Percentiles rank a stretch among this genome's conserved stretches.
Evolutionary conservation across 2,797 vertebrate species (phyloP).

Genomic region (Takifugu ocellatus): DNA sequence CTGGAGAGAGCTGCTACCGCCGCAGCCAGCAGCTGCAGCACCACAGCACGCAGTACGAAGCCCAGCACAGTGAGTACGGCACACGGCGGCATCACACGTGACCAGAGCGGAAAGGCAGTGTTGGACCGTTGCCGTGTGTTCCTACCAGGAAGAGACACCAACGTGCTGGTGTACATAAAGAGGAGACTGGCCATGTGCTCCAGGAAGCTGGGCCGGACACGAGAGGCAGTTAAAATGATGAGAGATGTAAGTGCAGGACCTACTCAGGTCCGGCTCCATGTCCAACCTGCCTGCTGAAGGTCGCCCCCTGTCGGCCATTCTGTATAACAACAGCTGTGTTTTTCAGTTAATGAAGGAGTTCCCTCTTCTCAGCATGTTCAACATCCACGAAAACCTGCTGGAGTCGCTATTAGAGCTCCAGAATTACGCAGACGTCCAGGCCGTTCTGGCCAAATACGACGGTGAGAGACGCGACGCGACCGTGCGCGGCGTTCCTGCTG

Average conservation of each 20-base stretch:
- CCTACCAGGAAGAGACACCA: constrained; percentile 91
- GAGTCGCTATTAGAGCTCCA: constrained; percentile 97
- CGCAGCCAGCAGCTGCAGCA: constrained; percentile 94
- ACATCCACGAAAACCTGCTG: constrained; percentile 96
- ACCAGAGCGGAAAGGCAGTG: no score
- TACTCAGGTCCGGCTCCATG: not conserved
- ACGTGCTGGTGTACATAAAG: constrained; percentile 97
- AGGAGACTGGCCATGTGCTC: constrained; percentile 97
- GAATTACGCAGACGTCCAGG: constrained; percentile 96
- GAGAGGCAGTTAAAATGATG: constrained; percentile 99
- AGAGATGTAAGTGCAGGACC: constrained; percentile 87
- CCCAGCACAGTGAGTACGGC: constrained; percentile 88
- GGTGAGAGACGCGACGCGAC: constrained; percentile 73
- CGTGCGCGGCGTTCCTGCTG: not conserved
- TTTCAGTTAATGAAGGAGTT: constrained; percentile 99
- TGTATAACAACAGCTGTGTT: constrained; percentile 76
- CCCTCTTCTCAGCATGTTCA: constrained; percentile 98
- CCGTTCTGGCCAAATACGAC: constrained; percentile 96
- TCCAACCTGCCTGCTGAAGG: not conserved
- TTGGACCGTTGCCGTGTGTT: constrained; percentile 17
- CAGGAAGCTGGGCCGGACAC: constrained; percentile 92
- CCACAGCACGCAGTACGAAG: constrained; percentile 92
- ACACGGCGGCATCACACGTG: no score
- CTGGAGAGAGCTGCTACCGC: constrained; percentile 90
- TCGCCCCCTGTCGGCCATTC: not conserved